Evolutionary conservation across 37 sponge, comb jelly and placozoan genomes (phyloP), one percentile per base, ranked within the genome.

Genomic region (Ephydatia muelleri): DNA sequence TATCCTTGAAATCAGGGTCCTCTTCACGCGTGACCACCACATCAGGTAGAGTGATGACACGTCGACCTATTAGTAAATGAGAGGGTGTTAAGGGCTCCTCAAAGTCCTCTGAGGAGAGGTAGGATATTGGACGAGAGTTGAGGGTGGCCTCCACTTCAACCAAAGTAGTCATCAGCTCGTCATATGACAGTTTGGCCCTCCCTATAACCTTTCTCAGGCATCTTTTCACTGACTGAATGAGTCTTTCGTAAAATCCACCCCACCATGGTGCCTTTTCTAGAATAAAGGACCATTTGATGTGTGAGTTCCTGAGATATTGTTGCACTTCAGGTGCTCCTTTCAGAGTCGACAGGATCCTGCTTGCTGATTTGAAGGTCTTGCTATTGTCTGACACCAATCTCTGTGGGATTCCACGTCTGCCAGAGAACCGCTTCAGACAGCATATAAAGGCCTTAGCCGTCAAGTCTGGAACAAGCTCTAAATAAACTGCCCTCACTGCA

Each of bases 331-430:
- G 47, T 43, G 47, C 47, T 43, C 47, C 47, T 43, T 43, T 43
- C 47, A 43, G 47, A 43, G 47, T 43, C 8, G 47, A 43, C 47
- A 43, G 47, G 47, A 43, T 43, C 47, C 47, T 43, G 47, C 47
- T 43, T 43, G 47, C 47, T 43, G 47, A 43, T 43, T 43, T 43
- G 47, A 43, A 43, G 47, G 47, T 43, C 47, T 43, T n/a, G n/a
- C n/a, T n/a, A n/a, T n/a, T n/a, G n/a, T n/a, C n/a, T n/a, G n/a
- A n/a, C n/a, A n/a, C n/a, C 47, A 43, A 43, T 43, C 47, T 43
- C 47, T 43, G 47, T 43, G 76, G 76, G n/a, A 75, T 36, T 37
- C 76, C 76, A 33, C 76, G 27, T 36, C 76, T 29, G 37, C n/a
- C 76, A 37, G 76, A 33, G 76, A 75, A 75, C 32, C 76, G 27